phyloP scores from a whole-genome alignment of 30 jellyfish, hydroid and myxozoan genomes.

The Rhopilema esculentum region DNA sequence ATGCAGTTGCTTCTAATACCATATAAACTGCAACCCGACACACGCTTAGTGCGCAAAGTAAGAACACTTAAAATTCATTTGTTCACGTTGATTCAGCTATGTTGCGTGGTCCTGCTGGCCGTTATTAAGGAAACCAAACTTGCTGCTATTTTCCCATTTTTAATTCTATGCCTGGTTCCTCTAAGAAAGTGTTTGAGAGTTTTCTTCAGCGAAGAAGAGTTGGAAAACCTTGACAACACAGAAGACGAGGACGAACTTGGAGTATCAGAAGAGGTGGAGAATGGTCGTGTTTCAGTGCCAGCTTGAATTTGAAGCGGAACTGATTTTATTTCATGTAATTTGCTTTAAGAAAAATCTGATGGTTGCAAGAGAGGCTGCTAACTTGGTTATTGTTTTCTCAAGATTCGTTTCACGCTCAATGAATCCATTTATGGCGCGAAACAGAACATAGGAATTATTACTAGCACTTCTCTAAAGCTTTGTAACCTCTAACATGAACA shows the following conservation, averaged over 20 bases:
- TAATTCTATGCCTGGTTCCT: slow-evolving; percentile 77
- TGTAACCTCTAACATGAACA: too few species aligned
- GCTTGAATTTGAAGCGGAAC: background rate
- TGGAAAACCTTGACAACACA: slow-evolving; percentile 71
- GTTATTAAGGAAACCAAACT: slow-evolving; percentile 65
- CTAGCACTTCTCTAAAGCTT: too few species aligned
- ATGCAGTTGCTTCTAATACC: slow-evolving; percentile 77
- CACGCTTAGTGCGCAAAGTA: slow-evolving; percentile 70
- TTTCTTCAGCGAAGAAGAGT: slow-evolving; percentile 82
- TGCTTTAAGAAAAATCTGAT: background rate
- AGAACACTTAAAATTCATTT: slow-evolving; percentile 70
- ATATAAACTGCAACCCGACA: slow-evolving; percentile 82
- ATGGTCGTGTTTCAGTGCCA: slow-evolving; percentile 49
- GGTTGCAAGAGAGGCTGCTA: too few species aligned
- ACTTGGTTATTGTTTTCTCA: background rate
- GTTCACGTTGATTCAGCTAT: slow-evolving; percentile 76
- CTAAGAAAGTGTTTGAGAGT: slow-evolving; percentile 46
- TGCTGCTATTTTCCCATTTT: slow-evolving; percentile 90
- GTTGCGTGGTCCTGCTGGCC: slow-evolving; percentile 64
- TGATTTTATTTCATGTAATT: background rate
- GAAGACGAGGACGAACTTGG: slow-evolving; percentile 66
- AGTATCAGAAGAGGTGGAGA: slow-evolving; percentile 47
- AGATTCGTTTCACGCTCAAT: too few species aligned
- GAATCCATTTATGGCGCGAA: too few species aligned
- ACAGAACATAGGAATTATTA: too few species aligned